Base-by-base conservation (phyloP, 2,113 vertebrate genomes). In the Alectura lathami region DNA sequence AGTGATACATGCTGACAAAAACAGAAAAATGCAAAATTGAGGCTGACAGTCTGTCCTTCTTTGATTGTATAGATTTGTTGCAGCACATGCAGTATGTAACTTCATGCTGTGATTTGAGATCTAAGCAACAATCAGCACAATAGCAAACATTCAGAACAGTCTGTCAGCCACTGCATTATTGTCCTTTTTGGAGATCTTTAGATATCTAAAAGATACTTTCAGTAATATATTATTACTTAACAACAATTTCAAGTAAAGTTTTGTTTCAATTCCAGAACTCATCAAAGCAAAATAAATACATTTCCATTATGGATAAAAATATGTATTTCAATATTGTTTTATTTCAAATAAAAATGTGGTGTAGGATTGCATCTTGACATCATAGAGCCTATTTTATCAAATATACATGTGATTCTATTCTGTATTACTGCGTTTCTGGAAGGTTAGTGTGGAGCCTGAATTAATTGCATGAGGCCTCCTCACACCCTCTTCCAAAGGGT, bases 1-100 rank as follows among this genome's bases (percentile, higher is more conserved):
- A 92, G 43, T 88, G 90, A 96, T 83, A 83, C 47, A 78, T 50
- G 56, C 88, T 88, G 86, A 88, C 60, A 91, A 80, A 95, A 92
- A 0, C 53, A 79, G 86, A 63, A 92, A 81, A 91, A 89, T 80
- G 42, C 47, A 88, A 63, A 95, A 95, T 72, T 73, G 64, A 82
- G 67, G 26, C 66, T 94, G 83, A 86, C 47, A 76, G 32, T 91
- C 60, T 84, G 34, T 79, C 40, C 66, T 84, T 81, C 50, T 42
- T 24, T 70, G 32, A 67, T 83, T 92, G 64, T 69, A 74, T 30
- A 50, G 68, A 89, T 84, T 86, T 78, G 48, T 89, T 86, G 86
- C 47, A 86, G 57, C 47, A 75, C 77, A 89, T 79, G 53, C 77
- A 36, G 43, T 76, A 40, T 83, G 75, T 66, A 74, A 72, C 63